Evolutionary conservation across 1,140 invertebrate species (phyloP).

Genomic region (Phocides pigmalion): DNA sequence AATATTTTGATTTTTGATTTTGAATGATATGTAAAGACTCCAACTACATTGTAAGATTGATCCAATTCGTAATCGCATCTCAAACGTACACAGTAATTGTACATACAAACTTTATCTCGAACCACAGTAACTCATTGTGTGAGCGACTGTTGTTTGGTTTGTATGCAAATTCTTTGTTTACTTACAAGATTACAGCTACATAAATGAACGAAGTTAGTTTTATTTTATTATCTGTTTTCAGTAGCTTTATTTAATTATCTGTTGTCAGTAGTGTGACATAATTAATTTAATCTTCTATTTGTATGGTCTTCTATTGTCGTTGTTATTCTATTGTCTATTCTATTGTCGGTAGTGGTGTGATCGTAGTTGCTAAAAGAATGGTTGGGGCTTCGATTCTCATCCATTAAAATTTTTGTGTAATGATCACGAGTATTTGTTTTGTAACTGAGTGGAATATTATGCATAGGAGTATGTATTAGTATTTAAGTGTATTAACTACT

Average conservation of each 20-base stretch:
- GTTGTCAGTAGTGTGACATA: slow-evolving; percentile 5
- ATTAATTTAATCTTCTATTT: slow-evolving; percentile 17
- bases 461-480: no score
- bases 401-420: no score
- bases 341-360: no score
- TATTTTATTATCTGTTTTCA: slow-evolving; percentile 11
- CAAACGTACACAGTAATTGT: slow-evolving; percentile 7
- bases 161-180: slow-evolving; percentile 18
- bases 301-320: slow-evolving; percentile 3
- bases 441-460: no score
- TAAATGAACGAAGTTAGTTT: background rate
- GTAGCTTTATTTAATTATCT: slow-evolving; percentile 11
- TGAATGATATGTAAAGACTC: no score
- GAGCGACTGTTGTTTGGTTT: background rate
- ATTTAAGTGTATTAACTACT: no score
- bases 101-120: slow-evolving; percentile 1
- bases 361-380: no score
- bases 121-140: slow-evolving; percentile 10
- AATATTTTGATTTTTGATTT: no score
- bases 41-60: background rate
- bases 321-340: slow-evolving; percentile 8
- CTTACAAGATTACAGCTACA: slow-evolving; percentile 5
- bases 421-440: no score
- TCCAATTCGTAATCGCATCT: slow-evolving; percentile 1
- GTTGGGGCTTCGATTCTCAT: no score